phyloP scores from a whole-genome alignment of 2,113 vertebrate species.

The Eptesicus fuscus region DNA sequence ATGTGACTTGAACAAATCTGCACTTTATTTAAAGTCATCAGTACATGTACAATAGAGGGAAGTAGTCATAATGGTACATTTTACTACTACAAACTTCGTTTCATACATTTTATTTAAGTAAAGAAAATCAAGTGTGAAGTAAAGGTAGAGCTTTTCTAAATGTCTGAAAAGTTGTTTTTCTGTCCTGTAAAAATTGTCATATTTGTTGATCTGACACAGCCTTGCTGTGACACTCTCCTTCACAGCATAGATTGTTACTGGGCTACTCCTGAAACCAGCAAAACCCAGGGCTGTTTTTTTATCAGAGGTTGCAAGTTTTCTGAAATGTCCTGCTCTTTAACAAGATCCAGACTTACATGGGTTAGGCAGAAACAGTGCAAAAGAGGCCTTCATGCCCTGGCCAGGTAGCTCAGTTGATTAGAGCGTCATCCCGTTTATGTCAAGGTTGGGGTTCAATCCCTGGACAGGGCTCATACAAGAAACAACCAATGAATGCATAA shows the following conservation, averaged over 20 bases:
- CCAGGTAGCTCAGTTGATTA: neutral
- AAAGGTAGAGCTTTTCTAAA: neutral
- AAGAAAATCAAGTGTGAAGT: neutral
- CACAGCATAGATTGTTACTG: neutral
- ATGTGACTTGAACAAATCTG: neutral
- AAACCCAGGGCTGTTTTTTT: neutral
- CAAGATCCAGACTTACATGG: neutral
- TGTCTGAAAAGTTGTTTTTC: neutral
- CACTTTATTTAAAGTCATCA: neutral
- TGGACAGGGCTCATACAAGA: neutral
- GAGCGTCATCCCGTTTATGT: neutral
- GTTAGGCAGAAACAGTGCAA: neutral
- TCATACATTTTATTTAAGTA: constrained; percentile 1
- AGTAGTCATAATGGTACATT: neutral
- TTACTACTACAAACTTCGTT: neutral
- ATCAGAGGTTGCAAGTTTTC: neutral
- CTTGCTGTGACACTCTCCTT: neutral
- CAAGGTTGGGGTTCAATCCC: neutral
- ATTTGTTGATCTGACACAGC: neutral
- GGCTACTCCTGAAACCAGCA: neutral
- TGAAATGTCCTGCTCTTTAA: neutral
- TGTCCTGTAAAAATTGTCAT: neutral
- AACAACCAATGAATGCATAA: neutral
- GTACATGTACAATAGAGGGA: neutral
- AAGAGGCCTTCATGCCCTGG: neutral